Conservation (phyloP, 2,888 invertebrate genomes). For the Allophyes oxyacanthae region DNA sequence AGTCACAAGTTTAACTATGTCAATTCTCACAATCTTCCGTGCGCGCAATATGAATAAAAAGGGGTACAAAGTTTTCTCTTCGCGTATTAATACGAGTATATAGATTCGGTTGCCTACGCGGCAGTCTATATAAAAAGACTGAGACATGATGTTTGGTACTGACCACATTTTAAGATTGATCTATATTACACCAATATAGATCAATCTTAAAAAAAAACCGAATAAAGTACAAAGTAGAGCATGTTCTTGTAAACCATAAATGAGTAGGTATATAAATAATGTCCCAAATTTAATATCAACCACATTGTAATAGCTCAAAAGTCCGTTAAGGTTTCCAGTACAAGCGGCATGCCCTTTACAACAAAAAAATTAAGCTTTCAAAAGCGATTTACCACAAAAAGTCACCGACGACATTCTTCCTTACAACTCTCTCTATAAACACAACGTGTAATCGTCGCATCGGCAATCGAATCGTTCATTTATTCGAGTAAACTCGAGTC, state of each 20-base stretch:
- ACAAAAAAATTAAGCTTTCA: conserved; percentile 61
- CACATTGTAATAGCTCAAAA: conserved; percentile 38
- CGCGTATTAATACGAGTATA: too few species aligned
- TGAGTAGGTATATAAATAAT: neutral
- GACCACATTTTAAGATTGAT: too few species aligned
- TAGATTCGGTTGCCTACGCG: too few species aligned
- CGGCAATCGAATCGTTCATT: conserved; percentile 84
- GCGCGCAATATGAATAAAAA: too few species aligned
- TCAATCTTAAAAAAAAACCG: too few species aligned
- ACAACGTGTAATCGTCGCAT: conserved; percentile 80
- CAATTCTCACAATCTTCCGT: too few species aligned
- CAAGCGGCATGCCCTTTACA: conserved; percentile 57
- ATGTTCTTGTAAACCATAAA: neutral
- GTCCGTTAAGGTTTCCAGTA: conserved; percentile 40
- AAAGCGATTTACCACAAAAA: conserved; percentile 73
- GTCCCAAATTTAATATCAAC: conserved; percentile 19
- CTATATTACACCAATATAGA: too few species aligned
- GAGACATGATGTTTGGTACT: too few species aligned
- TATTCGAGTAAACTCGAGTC: conserved; percentile 85
- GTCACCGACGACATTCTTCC: conserved; percentile 80
- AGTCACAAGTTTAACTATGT: too few species aligned
- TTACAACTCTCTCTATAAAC: conserved; percentile 85
- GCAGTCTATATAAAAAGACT: too few species aligned
- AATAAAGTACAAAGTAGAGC: too few species aligned
- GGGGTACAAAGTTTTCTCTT: too few species aligned